Conservation (phyloP, 2,888 invertebrate species). For the Drosophila ustulata region DNA sequence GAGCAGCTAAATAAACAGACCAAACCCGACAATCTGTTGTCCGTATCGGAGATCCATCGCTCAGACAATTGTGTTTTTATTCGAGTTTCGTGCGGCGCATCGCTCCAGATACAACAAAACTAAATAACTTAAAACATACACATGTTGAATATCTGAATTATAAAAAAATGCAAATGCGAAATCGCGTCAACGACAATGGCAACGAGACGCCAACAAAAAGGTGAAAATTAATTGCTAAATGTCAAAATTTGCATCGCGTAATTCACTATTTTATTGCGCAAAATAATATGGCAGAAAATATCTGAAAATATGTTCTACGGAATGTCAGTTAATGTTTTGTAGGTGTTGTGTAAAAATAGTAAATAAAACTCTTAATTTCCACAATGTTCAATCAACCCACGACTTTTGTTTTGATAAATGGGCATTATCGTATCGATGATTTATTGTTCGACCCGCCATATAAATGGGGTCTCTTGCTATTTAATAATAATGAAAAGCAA, state of each 20-base stretch:
- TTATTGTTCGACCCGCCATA: conserved; percentile 56
- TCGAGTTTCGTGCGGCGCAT: conserved; percentile 26
- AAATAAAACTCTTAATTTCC: neutral
- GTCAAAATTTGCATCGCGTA: conserved; percentile 1
- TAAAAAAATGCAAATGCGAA: neutral
- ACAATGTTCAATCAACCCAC: conserved; percentile 27
- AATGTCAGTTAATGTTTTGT: conserved; percentile 1
- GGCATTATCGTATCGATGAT: conserved; percentile 69
- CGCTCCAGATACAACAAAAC: neutral
- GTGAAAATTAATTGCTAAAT: neutral
- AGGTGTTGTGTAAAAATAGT: conserved; percentile 8
- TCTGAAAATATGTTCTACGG: neutral
- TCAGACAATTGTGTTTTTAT: conserved; percentile 44
- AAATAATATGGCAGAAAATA: neutral
- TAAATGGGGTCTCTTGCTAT: conserved; percentile 62
- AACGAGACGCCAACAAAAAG: conserved; percentile 1
- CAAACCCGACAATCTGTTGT: conserved; percentile 23
- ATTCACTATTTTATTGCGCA: conserved; percentile 3
- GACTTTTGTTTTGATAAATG: conserved; percentile 65
- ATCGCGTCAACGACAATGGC: neutral
- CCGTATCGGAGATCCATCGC: conserved; percentile 4
- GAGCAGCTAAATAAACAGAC: conserved; percentile 44
- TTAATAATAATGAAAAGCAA: conserved; percentile 51
- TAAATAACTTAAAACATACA: neutral
- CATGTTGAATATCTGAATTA: conserved; percentile 1